Evolutionary conservation across 2,113 vertebrate genomes (phyloP).

Genomic region (Pomatorhinus ruficollis): DNA sequence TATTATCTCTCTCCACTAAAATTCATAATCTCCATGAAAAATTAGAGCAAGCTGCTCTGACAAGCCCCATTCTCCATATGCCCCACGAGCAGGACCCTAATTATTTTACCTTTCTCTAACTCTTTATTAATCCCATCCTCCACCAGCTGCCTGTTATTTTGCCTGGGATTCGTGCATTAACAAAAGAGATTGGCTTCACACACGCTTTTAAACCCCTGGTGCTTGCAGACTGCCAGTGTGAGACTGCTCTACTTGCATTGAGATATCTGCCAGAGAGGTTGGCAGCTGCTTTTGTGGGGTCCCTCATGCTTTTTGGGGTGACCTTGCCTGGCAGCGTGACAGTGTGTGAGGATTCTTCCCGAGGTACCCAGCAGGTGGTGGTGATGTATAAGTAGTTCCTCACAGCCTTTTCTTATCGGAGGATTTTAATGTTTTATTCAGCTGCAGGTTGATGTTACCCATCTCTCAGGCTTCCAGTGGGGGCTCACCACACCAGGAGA

Average conservation of each 20-base stretch:
- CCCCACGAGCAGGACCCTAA: neutral
- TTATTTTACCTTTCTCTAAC: conserved; percentile 56
- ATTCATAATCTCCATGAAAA: conserved; percentile 47
- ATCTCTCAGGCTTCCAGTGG: rapidly evolving
- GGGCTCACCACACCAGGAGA: neutral
- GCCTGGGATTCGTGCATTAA: neutral
- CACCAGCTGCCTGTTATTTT: neutral
- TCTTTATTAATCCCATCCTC: conserved; percentile 13
- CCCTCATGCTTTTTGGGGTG: neutral
- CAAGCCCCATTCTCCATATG: conserved; percentile 20
- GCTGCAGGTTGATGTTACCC: neutral
- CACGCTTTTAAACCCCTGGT: neutral
- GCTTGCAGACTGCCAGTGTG: neutral
- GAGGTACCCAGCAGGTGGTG: conserved; percentile 38
- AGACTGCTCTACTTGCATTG: neutral
- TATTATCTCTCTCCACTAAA: conserved; percentile 49
- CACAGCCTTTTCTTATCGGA: neutral
- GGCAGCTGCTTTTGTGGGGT: neutral
- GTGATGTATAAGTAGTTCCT: conserved; percentile 26
- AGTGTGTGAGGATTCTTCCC: neutral
- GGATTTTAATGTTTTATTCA: neutral
- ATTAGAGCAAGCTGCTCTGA: conserved; percentile 39
- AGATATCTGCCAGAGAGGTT: neutral
- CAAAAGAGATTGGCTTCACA: neutral
- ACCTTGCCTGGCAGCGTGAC: neutral